Evolutionary conservation across 2,113 vertebrate species (phyloP).

Genomic region (Peromyscus maniculatus): DNA sequence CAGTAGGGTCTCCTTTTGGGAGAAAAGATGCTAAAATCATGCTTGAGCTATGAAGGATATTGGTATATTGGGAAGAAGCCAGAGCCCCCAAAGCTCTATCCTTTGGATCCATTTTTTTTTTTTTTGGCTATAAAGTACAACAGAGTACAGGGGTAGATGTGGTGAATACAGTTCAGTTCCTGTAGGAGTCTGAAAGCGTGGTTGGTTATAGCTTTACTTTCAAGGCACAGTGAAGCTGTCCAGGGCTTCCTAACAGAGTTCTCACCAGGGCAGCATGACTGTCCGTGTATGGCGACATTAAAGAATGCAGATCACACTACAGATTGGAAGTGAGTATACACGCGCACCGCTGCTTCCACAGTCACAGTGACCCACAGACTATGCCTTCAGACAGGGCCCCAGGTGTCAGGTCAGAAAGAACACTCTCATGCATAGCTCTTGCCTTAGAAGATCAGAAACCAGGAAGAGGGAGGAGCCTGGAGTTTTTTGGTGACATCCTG

Average conservation of each 20-base stretch:
- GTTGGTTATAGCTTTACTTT: not conserved
- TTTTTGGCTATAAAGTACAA: not conserved
- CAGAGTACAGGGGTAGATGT: not conserved
- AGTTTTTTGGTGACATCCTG: not conserved
- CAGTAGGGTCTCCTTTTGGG: not conserved
- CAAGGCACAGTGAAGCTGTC: not conserved
- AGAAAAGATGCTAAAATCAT: not conserved
- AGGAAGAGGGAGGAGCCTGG: not conserved
- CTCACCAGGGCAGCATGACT: not conserved
- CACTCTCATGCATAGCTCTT: not conserved
- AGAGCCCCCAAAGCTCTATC: not conserved
- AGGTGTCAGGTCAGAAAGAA: not conserved
- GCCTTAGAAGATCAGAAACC: not conserved
- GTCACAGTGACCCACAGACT: not conserved
- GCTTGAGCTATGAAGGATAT: not conserved
- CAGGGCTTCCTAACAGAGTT: not conserved
- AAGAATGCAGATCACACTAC: rapidly evolving
- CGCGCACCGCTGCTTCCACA: rapidly evolving
- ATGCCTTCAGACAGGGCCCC: not conserved
- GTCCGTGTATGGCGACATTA: not conserved
- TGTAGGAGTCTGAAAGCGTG: not conserved
- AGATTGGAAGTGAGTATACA: not conserved
- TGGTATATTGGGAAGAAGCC: not conserved
- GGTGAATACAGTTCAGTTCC: not conserved
- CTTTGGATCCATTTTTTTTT: not conserved